Evolutionary conservation across 2,113 vertebrate species (phyloP).

Genomic region (Neofelis nebulosa): DNA sequence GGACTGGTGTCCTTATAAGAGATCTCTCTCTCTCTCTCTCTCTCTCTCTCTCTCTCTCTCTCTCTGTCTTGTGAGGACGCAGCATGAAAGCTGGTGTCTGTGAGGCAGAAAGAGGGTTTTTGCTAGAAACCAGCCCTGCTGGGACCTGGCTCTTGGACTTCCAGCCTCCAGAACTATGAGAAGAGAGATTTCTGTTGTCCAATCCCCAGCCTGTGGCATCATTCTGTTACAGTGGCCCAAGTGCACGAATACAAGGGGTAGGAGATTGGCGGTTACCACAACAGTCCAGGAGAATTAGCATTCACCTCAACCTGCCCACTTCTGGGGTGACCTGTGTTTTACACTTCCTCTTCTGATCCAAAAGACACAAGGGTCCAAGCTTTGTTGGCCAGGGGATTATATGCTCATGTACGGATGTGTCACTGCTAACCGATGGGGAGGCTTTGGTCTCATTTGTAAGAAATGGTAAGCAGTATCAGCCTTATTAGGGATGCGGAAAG

Average conservation of each 20-base stretch:
- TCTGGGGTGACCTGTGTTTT: not conserved
- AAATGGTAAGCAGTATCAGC: not conserved
- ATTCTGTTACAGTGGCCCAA: not conserved
- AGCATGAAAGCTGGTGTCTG: not conserved
- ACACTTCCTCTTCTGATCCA: not conserved
- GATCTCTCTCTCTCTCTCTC: not conserved
- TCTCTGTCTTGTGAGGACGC: not conserved
- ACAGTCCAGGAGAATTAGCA: not conserved
- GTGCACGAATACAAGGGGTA: rapidly evolving
- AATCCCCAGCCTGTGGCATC: not conserved
- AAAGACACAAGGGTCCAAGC: rapidly evolving
- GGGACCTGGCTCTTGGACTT: not conserved
- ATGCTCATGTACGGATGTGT: not conserved
- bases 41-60: not conserved
- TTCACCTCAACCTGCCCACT: not conserved
- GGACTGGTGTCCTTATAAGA: not conserved
- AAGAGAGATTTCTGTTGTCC: not conserved
- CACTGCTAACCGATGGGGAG: not conserved
- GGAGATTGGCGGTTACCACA: not conserved
- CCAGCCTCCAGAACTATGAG: not conserved
- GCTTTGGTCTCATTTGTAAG: not conserved
- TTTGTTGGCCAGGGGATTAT: not conserved
- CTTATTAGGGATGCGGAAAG: too few species aligned
- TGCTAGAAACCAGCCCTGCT: not conserved
- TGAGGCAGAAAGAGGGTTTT: not conserved